Base-by-base conservation (phyloP, 1,140 invertebrate species). In the Hyphantria cunea region DNA sequence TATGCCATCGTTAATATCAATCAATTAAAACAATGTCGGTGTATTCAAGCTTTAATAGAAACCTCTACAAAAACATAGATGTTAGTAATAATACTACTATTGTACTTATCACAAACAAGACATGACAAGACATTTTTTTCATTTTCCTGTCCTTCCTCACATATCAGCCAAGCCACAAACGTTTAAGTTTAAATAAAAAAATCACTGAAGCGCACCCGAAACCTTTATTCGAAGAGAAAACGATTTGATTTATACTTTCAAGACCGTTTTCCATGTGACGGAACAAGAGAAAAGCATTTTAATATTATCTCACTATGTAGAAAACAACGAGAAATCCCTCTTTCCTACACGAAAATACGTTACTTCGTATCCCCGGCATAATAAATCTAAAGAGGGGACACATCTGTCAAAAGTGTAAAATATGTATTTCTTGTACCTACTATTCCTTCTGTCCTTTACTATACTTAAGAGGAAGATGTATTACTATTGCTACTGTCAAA, bases 331-430 rank as follows among this genome's bases (percentile, higher is more conserved):
- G 72, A 89, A 82, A 77, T 82, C 68, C 61, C 71, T 70, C 52
- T 67, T 71, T 71, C 70, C 58, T 67, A 71, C 68, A 76, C 47
- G 66, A 70, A 70, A 71, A 76, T 64, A 80, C 70, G 82, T 72
- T 81, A 82, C 85, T 88, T 84, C 78, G 87, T 86, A 87, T 87
- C 83, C 74, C 66, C 62, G 65, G 68, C 48, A 74, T 74, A 78
- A 90, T 90, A 90, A 90, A 90, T 88, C 82, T 83, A 54, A 73
- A 73, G 80, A 79, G 73, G 75, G 74, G 87, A 88, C 84, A 76
- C 77, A 84, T 84, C 80, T 88, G 85, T 90, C 85, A 90, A 84
- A 88, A 90, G 75, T 84, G 76, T 88, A 84, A 88, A 90, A 88
- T 87, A 90, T 87, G 82, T 84, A 85, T 90, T 86, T 82, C 84